Evolutionary conservation across 1,140 invertebrate genomes (phyloP), one percentile per base, ranked within the genome.

Genomic region (Nylanderia fulva): DNA sequence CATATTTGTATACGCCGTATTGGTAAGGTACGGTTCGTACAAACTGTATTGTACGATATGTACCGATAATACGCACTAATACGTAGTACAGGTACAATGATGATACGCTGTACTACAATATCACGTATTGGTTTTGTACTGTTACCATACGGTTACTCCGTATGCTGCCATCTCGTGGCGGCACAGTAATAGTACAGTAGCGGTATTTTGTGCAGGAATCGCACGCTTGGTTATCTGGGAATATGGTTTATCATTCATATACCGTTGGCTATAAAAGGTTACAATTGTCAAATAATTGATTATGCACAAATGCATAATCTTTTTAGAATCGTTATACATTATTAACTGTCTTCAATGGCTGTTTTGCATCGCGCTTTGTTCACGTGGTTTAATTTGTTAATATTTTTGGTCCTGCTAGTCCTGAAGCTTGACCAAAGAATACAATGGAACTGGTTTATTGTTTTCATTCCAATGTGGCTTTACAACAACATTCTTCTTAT

Each of bases 361-460:
- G 96, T 99, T 86, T 95, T 99, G 89, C 98, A 99, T 93, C 96
- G 98, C 92, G 98, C 98, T 61, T 94, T 99, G 58, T 98, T 98
- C 91, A 98, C 98, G 1, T 99, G 98, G 98, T 98, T 99, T 91
- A 97, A 98, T 87, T 95, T 98, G 29, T 93, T 99, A 36, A 96
- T 98, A n/a, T 99, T 99, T 93, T 93, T 98, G 9, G 98, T 99
- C 88, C 93, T 99, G 54, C 95, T 99, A 48, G 98, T 98, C 24
- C 91, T 99, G 42, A 96, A 97, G 82, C 95, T 99, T 58, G 98
- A 99, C 94, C 96, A 97, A 24, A 96, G 97, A 93, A 98, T 97
- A 33, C 96, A 97, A 92, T 99, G 98, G 98, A 99, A 98, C 93
- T 99, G 98, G 98, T 99, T 99, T 92, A 97, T 99, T 42, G 98